Evolutionary conservation across 1,140 invertebrate genomes (phyloP).

Genomic region (Brachionus plicatilis): DNA sequence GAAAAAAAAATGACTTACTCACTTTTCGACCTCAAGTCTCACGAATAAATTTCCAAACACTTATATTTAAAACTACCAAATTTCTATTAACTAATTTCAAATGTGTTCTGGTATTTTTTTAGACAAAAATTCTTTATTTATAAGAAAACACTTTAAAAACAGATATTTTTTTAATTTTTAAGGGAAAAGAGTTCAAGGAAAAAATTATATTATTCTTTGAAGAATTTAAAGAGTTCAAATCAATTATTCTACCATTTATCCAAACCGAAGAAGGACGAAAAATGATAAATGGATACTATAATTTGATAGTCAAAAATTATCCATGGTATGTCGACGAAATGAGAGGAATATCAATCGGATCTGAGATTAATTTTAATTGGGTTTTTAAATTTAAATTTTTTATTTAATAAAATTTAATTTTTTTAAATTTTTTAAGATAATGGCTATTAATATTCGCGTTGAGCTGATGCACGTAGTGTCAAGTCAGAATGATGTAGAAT

Average conservation of each 20-base stretch:
- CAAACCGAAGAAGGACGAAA: neutral
- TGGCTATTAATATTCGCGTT: conserved; percentile 24
- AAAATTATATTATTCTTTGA: neutral
- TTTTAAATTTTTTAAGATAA: neutral
- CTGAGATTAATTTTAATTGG: neutral
- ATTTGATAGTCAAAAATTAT: neutral
- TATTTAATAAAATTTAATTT: neutral
- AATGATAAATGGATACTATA: neutral
- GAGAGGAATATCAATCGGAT: conserved; percentile 13
- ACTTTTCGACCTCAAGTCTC: too few species aligned
- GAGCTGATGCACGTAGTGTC: neutral
- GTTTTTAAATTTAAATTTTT: neutral
- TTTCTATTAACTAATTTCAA: too few species aligned
- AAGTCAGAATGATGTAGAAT: neutral
- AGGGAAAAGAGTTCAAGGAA: conserved; percentile 11
- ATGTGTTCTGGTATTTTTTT: too few species aligned
- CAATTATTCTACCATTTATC: neutral
- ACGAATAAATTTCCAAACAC: too few species aligned
- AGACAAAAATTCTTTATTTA: too few species aligned
- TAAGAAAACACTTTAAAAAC: neutral
- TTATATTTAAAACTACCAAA: too few species aligned
- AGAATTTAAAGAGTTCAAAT: conserved; percentile 18
- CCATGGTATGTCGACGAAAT: conserved; percentile 40
- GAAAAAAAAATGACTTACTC: neutral
- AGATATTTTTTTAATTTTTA: neutral